Evolutionary conservation across 2,888 invertebrate species (phyloP), one percentile per base, ranked within the genome.

Genomic region (Bombylius major): DNA sequence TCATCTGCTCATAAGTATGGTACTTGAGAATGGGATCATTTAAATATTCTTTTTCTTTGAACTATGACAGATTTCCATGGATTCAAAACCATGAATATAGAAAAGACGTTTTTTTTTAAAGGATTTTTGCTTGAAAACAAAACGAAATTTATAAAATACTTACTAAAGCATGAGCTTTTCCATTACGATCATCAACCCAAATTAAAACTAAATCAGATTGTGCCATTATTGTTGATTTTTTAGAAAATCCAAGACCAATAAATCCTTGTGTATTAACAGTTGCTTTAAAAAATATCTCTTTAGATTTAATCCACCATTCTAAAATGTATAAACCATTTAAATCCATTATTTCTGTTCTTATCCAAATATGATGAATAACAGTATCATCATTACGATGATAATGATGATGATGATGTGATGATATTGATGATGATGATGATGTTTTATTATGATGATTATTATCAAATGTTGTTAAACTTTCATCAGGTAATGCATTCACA

Each of bases 161-260:
- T 73, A 88, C 89, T 83, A 88, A 80, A 70, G 87, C 81, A 75
- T 86, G 84, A 59, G 86, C 83, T 73, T 73, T 69, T 34, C 73
- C 72, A 1, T 72, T 69, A 7, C 67, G 69, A 66, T 87, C 86
- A 73, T 89, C 87, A 58, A 93, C 86, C 92, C 93, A 93, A 52
- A 88, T 86, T 66, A 93, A 82, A 57, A 91, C 84, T 75, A 94
- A 82, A 78, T 94, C 93, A 36, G 89, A 84, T 33, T 85, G 87
- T 64, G 82, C 79, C 86, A 89, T 87, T 60, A 82, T 82, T 1
- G 78, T 79, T 56, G 86, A 86, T 67, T 82, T 84, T 42, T 82
- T 81, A 60, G 89, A 89, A 71, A 93, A 88, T 51, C 92, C 94
- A 64, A 93, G 81, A 39, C 88, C 90, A 60, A 93, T 84, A 71